Percentiles rank a stretch among this genome's conserved stretches.
Conservation (phyloP, 2,797 vertebrate genomes). For the Microctenopoma lineatum region DNA sequence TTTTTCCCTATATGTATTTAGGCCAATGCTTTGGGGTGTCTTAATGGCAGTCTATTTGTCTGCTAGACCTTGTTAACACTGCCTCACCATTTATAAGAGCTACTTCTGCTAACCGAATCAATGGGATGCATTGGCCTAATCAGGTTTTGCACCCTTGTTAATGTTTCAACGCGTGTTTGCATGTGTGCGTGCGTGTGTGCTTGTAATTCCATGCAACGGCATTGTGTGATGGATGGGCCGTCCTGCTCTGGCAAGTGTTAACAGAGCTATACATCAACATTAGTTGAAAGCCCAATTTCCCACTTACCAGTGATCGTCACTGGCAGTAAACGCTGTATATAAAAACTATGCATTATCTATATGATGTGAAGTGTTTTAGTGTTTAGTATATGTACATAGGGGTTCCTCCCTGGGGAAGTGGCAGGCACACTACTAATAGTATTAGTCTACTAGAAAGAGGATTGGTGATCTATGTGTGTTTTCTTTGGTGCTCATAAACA, state of each 20-base stretch:
- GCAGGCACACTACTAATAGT: not conserved
- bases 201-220: constrained; percentile 37
- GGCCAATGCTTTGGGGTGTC: constrained; percentile 49
- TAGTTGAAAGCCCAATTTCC: constrained; percentile 43
- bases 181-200: constrained; percentile 14
- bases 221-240: constrained; percentile 68
- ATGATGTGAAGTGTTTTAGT: constrained; percentile 12
- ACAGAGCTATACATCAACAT: constrained; percentile 68
- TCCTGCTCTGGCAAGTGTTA: constrained; percentile 52
- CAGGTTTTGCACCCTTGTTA: constrained; percentile 68
- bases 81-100: constrained; percentile 69
- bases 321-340: constrained; percentile 8
- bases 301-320: not conserved
- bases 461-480: not conserved
- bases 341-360: constrained; percentile 24
- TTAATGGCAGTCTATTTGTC: constrained; percentile 75
- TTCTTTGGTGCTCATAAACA: not conserved
- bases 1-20: constrained; percentile 68
- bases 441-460: not conserved
- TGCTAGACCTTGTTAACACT: constrained; percentile 70
- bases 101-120: constrained; percentile 76
- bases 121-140: constrained; percentile 74
- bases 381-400: constrained; percentile 8
- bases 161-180: constrained; percentile 55
- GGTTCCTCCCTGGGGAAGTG: not conserved